Evolutionary conservation across 2,797 vertebrate species (phyloP).

Genomic region (Sebastiscus tertius): DNA sequence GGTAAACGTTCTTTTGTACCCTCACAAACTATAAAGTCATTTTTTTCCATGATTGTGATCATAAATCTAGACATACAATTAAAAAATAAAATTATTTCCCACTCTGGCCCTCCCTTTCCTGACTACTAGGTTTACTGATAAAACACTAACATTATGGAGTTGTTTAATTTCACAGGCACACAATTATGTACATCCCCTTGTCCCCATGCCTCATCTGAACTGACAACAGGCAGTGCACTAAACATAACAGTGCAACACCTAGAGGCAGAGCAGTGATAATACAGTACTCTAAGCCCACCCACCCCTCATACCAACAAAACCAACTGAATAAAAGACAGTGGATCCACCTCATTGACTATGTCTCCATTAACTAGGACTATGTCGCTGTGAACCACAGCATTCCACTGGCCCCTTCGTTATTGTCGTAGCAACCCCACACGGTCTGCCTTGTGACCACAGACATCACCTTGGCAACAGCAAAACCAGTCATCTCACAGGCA

Average conservation of each 20-base stretch:
- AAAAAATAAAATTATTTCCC: constrained; percentile 80
- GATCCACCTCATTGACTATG: constrained; percentile 44
- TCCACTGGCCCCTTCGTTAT: constrained; percentile 58
- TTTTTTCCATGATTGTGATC: constrained; percentile 68
- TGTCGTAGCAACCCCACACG: constrained; percentile 53
- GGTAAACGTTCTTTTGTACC: constrained; percentile 69
- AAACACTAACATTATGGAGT: constrained; percentile 79
- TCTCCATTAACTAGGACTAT: constrained; percentile 13
- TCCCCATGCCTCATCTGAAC: constrained; percentile 65
- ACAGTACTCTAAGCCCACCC: constrained; percentile 63
- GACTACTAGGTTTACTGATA: constrained; percentile 75
- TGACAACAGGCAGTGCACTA: constrained; percentile 58
- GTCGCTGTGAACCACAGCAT: constrained; percentile 60
- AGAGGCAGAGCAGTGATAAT: constrained; percentile 69
- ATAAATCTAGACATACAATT: constrained; percentile 81
- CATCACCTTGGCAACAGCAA: constrained; percentile 70
- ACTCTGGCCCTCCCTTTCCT: constrained; percentile 40
- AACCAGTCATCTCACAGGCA: constrained; percentile 63
- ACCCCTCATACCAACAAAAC: constrained; percentile 45
- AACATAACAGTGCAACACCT: constrained; percentile 56
- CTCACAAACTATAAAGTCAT: constrained; percentile 72
- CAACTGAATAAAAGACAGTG: constrained; percentile 59
- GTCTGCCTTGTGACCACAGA: constrained; percentile 52
- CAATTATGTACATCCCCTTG: constrained; percentile 83
- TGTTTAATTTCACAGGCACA: constrained; percentile 82